Percentiles rank a stretch among this genome's conserved stretches.
Conservation (phyloP, 2,888 invertebrate genomes). For the Apantesis nais region DNA sequence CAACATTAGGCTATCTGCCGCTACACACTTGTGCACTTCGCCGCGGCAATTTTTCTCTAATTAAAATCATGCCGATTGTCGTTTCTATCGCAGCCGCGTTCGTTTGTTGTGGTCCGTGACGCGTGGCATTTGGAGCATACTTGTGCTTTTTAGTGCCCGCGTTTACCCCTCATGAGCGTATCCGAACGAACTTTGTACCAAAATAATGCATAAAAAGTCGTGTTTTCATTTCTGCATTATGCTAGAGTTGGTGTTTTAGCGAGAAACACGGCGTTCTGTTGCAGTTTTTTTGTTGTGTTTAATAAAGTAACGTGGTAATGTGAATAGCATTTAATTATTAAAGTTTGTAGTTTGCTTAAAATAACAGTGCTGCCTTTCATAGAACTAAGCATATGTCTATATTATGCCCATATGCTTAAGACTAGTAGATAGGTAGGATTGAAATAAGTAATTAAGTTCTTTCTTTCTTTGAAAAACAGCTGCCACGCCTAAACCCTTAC, state of each 20-base stretch:
- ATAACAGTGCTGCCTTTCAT: background rate
- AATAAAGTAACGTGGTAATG: constrained; percentile 6
- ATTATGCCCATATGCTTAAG: background rate
- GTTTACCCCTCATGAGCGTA: constrained; percentile 75
- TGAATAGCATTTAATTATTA: constrained; percentile 7
- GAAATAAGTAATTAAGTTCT: background rate
- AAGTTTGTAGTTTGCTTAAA: background rate
- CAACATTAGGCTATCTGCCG: constrained; percentile 45
- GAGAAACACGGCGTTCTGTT: constrained; percentile 37
- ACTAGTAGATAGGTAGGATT: background rate
- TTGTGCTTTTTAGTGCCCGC: constrained; percentile 82
- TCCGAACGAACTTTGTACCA: constrained; percentile 58
- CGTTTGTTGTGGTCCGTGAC: constrained; percentile 82
- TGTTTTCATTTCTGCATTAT: constrained; percentile 58
- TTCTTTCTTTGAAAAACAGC: background rate
- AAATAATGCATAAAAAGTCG: constrained; percentile 67
- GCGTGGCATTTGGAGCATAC: constrained; percentile 79
- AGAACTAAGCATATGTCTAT: background rate
- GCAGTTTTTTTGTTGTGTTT: background rate
- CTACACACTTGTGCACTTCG: constrained; percentile 71
- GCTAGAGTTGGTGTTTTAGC: constrained; percentile 56
- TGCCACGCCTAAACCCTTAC: too few relatives aligned
- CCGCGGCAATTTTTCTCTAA: constrained; percentile 83
- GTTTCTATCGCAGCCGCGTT: constrained; percentile 66
- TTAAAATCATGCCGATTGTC: constrained; percentile 85